Percentiles rank a stretch among this genome's conserved stretches.
Evolutionary conservation across 2,797 vertebrate species (phyloP).

Genomic region (Chelon auratus): DNA sequence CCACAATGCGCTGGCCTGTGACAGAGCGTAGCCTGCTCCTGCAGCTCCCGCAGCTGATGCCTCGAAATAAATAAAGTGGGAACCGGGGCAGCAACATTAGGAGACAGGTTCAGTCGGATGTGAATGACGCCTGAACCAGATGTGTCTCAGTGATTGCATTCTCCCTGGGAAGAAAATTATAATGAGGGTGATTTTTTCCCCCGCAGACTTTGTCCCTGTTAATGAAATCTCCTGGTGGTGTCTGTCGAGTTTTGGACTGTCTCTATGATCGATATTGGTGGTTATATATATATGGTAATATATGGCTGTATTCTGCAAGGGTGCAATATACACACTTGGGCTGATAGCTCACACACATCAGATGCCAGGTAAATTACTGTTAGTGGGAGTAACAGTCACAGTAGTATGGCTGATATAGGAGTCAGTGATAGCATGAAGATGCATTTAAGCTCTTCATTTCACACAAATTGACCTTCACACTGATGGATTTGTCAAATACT

Average conservation of each 20-base stretch:
- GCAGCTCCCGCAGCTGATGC: slow-evolving; percentile 73
- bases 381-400: slow-evolving; percentile 15
- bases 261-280: slow-evolving; percentile 17
- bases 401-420: not conserved
- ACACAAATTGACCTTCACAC: slow-evolving; percentile 17
- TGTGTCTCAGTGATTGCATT: slow-evolving; percentile 64
- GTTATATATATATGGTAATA: not conserved
- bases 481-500: not conserved
- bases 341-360: slow-evolving; percentile 26
- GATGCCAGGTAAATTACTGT: slow-evolving; percentile 17
- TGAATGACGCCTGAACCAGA: slow-evolving; percentile 73
- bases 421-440: slow-evolving; percentile 4
- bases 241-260: slow-evolving; percentile 7
- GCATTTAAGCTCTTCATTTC: slow-evolving; percentile 21
- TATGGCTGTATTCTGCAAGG: not conserved
- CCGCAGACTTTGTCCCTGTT: slow-evolving; percentile 28
- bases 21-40: slow-evolving; percentile 55
- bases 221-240: slow-evolving; percentile 33
- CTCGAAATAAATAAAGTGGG: slow-evolving; percentile 49
- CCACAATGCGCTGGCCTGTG: slow-evolving; percentile 69
- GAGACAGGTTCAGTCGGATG: slow-evolving; percentile 67
- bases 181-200: slow-evolving; percentile 49
- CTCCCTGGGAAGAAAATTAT: slow-evolving; percentile 45
- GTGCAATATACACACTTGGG: not conserved
- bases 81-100: slow-evolving; percentile 45